These are phyloP conservation scores for Zygothrica quintamaculata DNA, from an alignment of 2,888 invertebrate genomes.

Conservation along the genomic window DNA sequence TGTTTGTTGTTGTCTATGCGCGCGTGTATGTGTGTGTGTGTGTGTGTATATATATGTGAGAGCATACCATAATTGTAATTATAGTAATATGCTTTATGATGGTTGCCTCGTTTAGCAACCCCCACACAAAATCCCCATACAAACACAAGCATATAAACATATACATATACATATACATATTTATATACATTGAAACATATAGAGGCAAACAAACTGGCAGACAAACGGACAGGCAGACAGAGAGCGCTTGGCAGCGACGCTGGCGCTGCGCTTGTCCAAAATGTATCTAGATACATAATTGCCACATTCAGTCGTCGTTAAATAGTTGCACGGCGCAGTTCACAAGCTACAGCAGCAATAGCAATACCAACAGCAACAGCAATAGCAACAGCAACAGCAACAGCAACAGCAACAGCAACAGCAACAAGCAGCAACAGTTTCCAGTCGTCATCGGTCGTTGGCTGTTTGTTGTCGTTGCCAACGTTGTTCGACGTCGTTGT, in stretches of 20 bases:
- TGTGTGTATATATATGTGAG: slow-evolving; percentile 40
- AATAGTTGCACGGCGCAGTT: slow-evolving; percentile 84
- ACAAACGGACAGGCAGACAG: slow-evolving; percentile 34
- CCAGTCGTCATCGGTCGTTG: slow-evolving; percentile 58
- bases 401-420: slow-evolving; percentile 34
- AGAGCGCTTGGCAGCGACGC: slow-evolving; percentile 43
- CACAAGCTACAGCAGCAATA: slow-evolving; percentile 50
- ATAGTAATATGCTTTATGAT: slow-evolving; percentile 83
- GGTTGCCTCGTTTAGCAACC: slow-evolving; percentile 79
- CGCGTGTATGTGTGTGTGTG: slow-evolving; percentile 33
- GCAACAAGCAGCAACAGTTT: slow-evolving; percentile 53
- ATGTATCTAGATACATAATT: slow-evolving; percentile 84
- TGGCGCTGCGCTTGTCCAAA: slow-evolving; percentile 77
- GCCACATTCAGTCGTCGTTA: slow-evolving; percentile 84
- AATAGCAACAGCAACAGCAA: slow-evolving; percentile 33
- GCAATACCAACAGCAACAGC: slow-evolving; percentile 27
- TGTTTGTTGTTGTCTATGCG: slow-evolving; percentile 5
- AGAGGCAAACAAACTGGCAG: slow-evolving; percentile 31
- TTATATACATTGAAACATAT: slow-evolving; percentile 20
- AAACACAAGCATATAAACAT: slow-evolving; percentile 33
- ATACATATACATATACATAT: too few species aligned
- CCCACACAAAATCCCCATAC: slow-evolving; percentile 68
- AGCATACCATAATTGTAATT: slow-evolving; percentile 81
- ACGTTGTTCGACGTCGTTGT: slow-evolving; percentile 37
- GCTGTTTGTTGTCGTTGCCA: slow-evolving; percentile 50